A percentile compares a stretch with the other conserved stretches of the same genome.
These are phyloP conservation scores for Pygoscelis adeliae DNA, from an alignment of 2,113 vertebrate genomes.

Conservation along the genomic window DNA sequence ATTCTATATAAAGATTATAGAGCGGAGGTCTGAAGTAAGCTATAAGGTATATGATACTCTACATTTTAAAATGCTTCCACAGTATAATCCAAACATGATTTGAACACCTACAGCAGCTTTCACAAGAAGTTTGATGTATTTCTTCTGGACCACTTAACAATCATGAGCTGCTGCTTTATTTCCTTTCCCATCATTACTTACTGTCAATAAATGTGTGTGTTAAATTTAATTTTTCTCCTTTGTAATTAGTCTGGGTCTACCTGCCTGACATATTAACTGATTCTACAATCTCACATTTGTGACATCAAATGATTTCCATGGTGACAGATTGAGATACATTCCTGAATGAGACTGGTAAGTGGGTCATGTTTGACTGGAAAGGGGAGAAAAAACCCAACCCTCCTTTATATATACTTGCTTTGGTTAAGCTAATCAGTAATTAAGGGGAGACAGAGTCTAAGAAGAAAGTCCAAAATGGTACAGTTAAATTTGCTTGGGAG, in stretches of 20 bases:
- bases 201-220: neutral
- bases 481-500: neutral
- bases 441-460: neutral
- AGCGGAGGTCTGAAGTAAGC: neutral
- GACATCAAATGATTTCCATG: slow-evolving; percentile 26
- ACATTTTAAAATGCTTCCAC: neutral
- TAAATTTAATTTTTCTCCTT: neutral
- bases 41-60: neutral
- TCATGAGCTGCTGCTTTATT: neutral
- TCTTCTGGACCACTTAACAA: slow-evolving; percentile 20
- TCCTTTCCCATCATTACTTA: neutral
- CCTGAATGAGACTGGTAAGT: neutral
- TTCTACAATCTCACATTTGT: neutral
- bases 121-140: neutral
- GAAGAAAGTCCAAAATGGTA: neutral
- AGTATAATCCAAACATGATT: neutral
- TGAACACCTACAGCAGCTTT: neutral
- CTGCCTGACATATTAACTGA: slow-evolving; percentile 16
- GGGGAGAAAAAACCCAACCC: neutral
- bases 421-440: neutral
- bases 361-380: neutral
- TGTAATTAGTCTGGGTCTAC: slow-evolving; percentile 38
- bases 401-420: neutral
- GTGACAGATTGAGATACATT: neutral
- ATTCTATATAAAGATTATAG: neutral